Percentiles rank a stretch among this genome's conserved stretches.
Conservation (phyloP, 2,888 invertebrate genomes). For the Lacanobia wlatinum region DNA sequence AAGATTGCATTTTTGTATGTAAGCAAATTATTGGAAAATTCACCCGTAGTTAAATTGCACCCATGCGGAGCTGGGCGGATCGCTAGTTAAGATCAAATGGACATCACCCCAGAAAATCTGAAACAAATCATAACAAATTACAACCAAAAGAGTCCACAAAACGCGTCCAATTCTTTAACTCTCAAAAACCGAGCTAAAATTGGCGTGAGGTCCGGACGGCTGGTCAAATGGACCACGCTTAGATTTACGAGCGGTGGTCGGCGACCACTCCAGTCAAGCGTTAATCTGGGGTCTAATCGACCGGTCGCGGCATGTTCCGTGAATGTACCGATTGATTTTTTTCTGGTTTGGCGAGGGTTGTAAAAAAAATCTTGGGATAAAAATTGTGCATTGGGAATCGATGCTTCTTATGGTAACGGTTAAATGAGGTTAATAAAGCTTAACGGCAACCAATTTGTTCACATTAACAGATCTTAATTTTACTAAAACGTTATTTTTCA, state of each 20-base stretch:
- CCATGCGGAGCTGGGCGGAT: too few relatives aligned
- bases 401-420: neutral
- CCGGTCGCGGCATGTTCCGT: slow-evolving; percentile 50
- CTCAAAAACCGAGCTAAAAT: slow-evolving; percentile 61
- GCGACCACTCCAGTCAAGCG: slow-evolving; percentile 69
- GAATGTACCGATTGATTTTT: slow-evolving; percentile 60
- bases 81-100: too few relatives aligned
- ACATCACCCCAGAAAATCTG: neutral
- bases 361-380: neutral
- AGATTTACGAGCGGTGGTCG: slow-evolving; percentile 71
- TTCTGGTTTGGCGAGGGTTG: slow-evolving; percentile 19
- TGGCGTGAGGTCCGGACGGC: slow-evolving; percentile 46
- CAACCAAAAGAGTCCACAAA: slow-evolving; percentile 2
- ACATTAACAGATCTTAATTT: neutral
- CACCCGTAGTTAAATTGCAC: too few relatives aligned
- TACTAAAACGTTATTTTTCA: too few relatives aligned
- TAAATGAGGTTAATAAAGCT: neutral
- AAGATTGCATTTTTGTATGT: too few relatives aligned
- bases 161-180: slow-evolving; percentile 42
- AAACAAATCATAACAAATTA: slow-evolving; percentile 23
- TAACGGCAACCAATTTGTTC: neutral
- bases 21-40: too few relatives aligned
- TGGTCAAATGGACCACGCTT: slow-evolving; percentile 71
- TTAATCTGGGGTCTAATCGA: slow-evolving; percentile 67
- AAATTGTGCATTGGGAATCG: neutral